Conservation (phyloP, 2,888 invertebrate species). For the Drosophila trichaetosa region DNA sequence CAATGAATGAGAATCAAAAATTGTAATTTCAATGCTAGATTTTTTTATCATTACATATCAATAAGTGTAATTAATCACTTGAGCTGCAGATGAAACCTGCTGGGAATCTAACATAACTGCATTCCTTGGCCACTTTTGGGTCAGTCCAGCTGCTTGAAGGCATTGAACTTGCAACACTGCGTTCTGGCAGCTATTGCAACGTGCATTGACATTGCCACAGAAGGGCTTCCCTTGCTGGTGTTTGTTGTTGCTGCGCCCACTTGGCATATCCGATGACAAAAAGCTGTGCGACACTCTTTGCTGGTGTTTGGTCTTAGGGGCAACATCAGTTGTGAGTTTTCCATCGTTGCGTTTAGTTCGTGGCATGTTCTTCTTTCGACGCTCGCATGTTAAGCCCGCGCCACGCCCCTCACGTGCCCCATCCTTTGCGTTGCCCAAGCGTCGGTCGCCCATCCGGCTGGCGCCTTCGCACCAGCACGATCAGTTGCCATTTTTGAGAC, state of each 20-base stretch:
- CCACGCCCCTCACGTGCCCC: conserved; percentile 68
- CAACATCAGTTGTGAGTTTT: conserved; percentile 45
- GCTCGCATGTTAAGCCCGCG: conserved; percentile 58
- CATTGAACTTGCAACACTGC: conserved; percentile 64
- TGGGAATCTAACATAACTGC: background rate
- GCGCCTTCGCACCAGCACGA: conserved; percentile 79
- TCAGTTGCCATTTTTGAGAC: conserved; percentile 82
- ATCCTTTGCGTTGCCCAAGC: conserved; percentile 69
- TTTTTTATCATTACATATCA: background rate
- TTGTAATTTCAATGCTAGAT: background rate
- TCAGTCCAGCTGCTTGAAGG: conserved; percentile 44
- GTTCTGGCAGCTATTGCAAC: conserved; percentile 10
- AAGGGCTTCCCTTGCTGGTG: conserved; percentile 54
- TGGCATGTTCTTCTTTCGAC: conserved; percentile 71
- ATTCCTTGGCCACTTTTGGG: conserved; percentile 44
- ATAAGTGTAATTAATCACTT: background rate
- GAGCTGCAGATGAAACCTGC: background rate
- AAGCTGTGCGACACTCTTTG: conserved; percentile 27
- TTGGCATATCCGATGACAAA: conserved; percentile 61
- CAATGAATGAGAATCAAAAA: background rate
- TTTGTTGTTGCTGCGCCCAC: conserved; percentile 4
- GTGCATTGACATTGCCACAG: conserved; percentile 72
- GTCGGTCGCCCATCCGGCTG: conserved; percentile 55
- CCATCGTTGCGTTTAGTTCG: conserved; percentile 50
- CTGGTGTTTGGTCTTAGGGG: conserved; percentile 22